Base-by-base conservation (phyloP, 2,113 vertebrate species). In the Progne subis region DNA sequence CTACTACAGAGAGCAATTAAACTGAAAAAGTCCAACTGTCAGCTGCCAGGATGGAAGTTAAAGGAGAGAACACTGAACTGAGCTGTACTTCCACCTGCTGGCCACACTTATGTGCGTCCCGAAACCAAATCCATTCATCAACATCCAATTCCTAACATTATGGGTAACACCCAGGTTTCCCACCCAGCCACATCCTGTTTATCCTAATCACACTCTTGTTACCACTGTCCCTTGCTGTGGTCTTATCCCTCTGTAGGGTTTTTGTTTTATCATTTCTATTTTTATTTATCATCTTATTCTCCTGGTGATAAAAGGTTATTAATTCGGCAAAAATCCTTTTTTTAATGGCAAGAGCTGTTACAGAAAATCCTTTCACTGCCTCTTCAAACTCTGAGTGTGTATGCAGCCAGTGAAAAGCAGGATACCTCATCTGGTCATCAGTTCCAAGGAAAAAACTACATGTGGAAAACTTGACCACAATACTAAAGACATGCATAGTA, bases 61-160 rank as follows among this genome's bases (percentile, higher is more conserved):
- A n/a, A 65, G 0, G 1, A 90, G 17, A 43, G 17, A 76, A 64
- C 53, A 56, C 0, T 15, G 57, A 56, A 12, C 34, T 61, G 25
- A 69, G 69, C 68, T 69, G 55, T 65, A 63, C 79, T 91, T 82
- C 97, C 97, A 84, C 90, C 97, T 95, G 92, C 96, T 96, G 97
- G 95, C 41, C 70, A 52, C 2, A 39, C 6, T 17, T 5, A 15
- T 0, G 8, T 31, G 87, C 21, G 64, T 49, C 76, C 82, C 43
- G 7, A 63, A 76, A 85, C 49, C 31, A 82, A 52, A 24, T 7
- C 18, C 47, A 60, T 3, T 29, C 78, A 52, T 63, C 31, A 56
- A 63, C 21, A 31, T 6, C 5, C 15, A 34, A 6, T 12, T 60
- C n/a, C 5, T 5, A 43, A 26, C 3, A 9, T 11, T 10, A 50